Evolutionary conservation across 2,888 invertebrate species (phyloP).

Genomic region (Drosophila kanekoi): DNA sequence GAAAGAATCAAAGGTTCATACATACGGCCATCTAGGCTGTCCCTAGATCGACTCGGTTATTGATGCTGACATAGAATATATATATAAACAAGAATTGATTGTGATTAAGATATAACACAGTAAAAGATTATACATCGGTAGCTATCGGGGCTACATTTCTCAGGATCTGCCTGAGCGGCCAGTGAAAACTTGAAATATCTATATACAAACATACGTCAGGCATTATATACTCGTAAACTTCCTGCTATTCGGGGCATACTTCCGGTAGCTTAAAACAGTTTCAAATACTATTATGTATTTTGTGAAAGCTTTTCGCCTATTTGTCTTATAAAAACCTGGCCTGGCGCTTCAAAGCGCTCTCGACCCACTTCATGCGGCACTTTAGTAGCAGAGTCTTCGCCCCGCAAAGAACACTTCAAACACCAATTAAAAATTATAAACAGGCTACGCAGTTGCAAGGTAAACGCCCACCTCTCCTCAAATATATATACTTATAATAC

Average conservation of each 20-base stretch:
- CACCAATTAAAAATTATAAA: conserved; percentile 79
- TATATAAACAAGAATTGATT: no score
- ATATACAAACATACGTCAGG: no score
- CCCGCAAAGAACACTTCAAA: conserved; percentile 64
- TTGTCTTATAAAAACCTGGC: conserved; percentile 1
- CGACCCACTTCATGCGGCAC: conserved; percentile 24
- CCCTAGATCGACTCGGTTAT: no score
- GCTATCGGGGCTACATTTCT: no score
- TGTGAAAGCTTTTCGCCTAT: background rate
- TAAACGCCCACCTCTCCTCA: conserved; percentile 15
- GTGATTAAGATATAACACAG: no score
- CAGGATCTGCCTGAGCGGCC: no score
- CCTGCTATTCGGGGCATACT: background rate
- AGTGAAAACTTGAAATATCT: no score
- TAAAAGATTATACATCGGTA: no score
- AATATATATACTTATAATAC: conserved; percentile 50
- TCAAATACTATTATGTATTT: conserved; percentile 6
- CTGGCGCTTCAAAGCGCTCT: conserved; percentile 10
- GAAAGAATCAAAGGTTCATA: no score
- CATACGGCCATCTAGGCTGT: no score
- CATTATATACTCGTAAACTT: background rate
- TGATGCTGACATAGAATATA: no score
- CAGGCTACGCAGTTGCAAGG: conserved; percentile 42
- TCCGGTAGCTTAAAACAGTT: background rate
- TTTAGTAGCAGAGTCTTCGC: conserved; percentile 41